phyloP scores from a whole-genome alignment of 2,888 invertebrate genomes.

The Axea sp. region DNA sequence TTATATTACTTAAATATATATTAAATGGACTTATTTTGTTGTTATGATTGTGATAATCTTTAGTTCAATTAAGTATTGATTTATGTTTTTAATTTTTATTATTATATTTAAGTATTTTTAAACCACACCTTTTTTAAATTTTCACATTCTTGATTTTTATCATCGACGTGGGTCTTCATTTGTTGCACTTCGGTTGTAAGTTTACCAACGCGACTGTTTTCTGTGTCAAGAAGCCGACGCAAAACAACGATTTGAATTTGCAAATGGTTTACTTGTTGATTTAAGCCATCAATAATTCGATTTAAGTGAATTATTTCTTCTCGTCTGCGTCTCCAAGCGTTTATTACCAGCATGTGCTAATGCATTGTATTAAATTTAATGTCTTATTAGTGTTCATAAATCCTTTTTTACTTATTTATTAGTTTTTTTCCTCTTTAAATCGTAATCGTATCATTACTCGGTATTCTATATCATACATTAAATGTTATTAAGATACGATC shows the following conservation, averaged over 20 bases:
- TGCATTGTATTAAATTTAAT: too few species aligned
- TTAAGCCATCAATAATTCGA: constrained; percentile 80
- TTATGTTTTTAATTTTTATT: not conserved
- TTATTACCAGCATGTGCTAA: constrained; percentile 80
- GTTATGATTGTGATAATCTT: too few species aligned
- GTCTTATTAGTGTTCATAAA: too few species aligned
- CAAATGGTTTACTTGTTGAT: constrained; percentile 79
- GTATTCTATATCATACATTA: too few species aligned
- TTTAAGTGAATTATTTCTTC: constrained; percentile 80
- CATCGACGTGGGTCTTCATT: constrained; percentile 79
- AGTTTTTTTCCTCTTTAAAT: too few species aligned
- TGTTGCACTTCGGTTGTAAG: constrained; percentile 80
- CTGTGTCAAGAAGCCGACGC: constrained; percentile 82
- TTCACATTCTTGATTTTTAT: constrained; percentile 80
- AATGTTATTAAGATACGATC: too few species aligned
- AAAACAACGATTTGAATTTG: constrained; percentile 83
- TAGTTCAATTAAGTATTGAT: too few species aligned
- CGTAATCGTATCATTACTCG: too few species aligned
- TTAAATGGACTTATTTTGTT: too few species aligned
- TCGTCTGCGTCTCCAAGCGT: constrained; percentile 81
- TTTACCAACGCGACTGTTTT: constrained; percentile 81
- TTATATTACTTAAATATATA: too few species aligned
- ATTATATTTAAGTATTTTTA: not conserved
- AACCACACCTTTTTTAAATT: constrained; percentile 73
- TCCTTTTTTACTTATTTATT: too few species aligned